Conservation (phyloP, 2,797 vertebrate species). For the Poecilia wingei region DNA sequence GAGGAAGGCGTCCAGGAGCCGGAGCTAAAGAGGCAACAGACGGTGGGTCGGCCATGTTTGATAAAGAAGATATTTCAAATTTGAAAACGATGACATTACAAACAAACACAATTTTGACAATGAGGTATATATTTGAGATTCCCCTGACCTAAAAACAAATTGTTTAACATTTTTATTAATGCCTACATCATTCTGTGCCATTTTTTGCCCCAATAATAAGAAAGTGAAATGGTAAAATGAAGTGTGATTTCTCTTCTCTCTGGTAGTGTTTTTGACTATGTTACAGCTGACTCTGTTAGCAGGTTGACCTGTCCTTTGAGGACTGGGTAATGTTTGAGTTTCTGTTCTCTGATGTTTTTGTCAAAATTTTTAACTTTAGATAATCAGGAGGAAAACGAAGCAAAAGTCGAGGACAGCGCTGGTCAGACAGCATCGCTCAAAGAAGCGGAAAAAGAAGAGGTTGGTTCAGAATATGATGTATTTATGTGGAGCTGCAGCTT, state of each 20-base stretch:
- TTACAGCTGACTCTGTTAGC: neutral
- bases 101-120: neutral
- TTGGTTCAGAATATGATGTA: constrained; percentile 17
- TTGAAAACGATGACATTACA: neutral
- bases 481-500: neutral
- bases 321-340: neutral
- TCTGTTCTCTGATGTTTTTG: neutral
- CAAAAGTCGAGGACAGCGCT: constrained; percentile 13
- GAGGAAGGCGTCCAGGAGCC: constrained; percentile 51
- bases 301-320: neutral
- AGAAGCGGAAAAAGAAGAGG: constrained; percentile 38
- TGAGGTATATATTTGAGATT: neutral
- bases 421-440: constrained; percentile 12
- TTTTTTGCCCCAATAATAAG: neutral
- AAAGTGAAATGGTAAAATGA: neutral
- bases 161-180: neutral
- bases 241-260: neutral
- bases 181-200: neutral
- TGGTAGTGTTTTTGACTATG: neutral
- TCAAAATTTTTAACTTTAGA: constrained; percentile 32
- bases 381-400: constrained; percentile 35
- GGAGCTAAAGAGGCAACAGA: constrained; percentile 46
- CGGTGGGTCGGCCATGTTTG: constrained; percentile 41
- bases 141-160: neutral
- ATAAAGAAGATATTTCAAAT: neutral